These are phyloP conservation scores for Pachymerium ferrugineum DNA, from an alignment of 2,888 invertebrate genomes.

Conservation along the genomic window DNA sequence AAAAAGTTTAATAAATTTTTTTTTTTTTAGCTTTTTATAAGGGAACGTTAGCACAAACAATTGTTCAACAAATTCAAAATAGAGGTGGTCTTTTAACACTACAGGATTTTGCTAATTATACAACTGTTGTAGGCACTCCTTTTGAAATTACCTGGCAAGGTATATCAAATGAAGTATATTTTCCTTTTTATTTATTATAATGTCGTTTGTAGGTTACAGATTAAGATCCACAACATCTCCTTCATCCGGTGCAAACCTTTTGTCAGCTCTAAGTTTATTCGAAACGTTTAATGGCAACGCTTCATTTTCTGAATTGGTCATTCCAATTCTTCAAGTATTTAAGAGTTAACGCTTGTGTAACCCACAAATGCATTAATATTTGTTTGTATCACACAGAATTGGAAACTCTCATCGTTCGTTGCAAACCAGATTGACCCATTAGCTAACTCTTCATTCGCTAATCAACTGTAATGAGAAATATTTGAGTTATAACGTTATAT, in stretches of 20 bases:
- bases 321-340: too few species aligned
- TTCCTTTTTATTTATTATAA: neutral
- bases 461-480: neutral
- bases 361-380: neutral
- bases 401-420: neutral
- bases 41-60: neutral
- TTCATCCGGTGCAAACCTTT: neutral
- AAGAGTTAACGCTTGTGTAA: too few species aligned
- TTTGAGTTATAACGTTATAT: neutral
- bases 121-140: neutral
- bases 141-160: constrained; percentile 7
- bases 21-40: constrained; percentile 4
- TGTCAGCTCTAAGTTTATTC: too few species aligned
- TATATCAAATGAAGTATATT: neutral
- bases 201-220: neutral
- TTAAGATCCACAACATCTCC: neutral
- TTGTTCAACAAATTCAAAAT: neutral
- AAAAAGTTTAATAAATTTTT: neutral
- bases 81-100: neutral
- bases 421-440: neutral
- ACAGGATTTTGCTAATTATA: neutral
- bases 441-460: neutral
- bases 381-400: neutral
- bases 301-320: too few species aligned
- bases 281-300: too few species aligned